Percentiles rank a stretch among this genome's conserved stretches.
Conservation (phyloP, 2,797 vertebrate genomes). For the Onychomys leucogaster region DNA sequence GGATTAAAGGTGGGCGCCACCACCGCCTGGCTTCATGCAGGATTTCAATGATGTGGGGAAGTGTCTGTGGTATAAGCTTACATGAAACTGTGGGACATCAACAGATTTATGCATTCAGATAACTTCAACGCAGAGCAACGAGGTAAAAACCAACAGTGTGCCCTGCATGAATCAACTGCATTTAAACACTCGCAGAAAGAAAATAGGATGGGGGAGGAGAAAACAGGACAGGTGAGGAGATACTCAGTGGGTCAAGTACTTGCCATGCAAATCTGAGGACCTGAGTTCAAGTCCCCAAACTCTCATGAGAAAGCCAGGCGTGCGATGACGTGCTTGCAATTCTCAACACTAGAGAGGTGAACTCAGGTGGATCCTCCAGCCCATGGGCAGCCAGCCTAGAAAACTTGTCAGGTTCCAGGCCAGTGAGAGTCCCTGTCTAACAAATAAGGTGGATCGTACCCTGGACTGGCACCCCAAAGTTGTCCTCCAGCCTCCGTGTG, state of each 20-base stretch:
- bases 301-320: background rate
- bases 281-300: background rate
- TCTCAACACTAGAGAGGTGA: too few species aligned
- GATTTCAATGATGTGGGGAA: background rate
- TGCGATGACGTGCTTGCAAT: background rate
- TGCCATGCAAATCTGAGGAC: background rate
- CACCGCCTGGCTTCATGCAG: background rate
- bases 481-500: background rate
- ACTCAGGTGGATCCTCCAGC: too few species aligned
- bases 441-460: background rate
- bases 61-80: background rate
- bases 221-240: background rate
- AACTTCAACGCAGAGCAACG: background rate
- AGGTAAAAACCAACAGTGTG: background rate
- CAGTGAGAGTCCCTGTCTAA: background rate
- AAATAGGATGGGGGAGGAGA: background rate
- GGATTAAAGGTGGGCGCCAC: too few species aligned
- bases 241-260: background rate
- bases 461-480: background rate
- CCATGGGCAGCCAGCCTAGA: background rate
- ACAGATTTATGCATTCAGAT: accelerated
- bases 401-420: background rate
- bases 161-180: background rate
- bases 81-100: background rate
- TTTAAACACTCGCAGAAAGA: background rate